Evolutionary conservation across 2,888 invertebrate genomes (phyloP), one percentile per base, ranked within the genome.

Genomic region (Glyphotaelius pellucidus): DNA sequence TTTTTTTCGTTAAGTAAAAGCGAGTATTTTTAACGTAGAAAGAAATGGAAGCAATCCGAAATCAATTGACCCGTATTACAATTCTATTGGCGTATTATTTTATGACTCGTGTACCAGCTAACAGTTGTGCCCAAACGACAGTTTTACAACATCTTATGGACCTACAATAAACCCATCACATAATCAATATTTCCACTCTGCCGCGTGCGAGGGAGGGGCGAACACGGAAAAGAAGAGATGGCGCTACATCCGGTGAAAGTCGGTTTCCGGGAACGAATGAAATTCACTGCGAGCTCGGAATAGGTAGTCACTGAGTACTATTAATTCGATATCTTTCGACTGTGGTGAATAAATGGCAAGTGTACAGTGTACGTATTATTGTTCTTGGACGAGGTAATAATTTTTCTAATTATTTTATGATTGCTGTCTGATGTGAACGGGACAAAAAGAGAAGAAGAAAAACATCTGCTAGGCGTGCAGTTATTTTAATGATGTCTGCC

Each of bases 101-200:
- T 86, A 86, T 86, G 35, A 30, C 42, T 42, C 42, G 47, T 86
- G 86, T 86, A 86, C 86, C 67, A 25, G 86, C 47, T 86, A 86
- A 86, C 86, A 86, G 86, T 86, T 38, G 86, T n/a, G 42, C 86
- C 86, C 86, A 79, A 88, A 88, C 79, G 91, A 91, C 91, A 91
- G 87, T 86, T 91, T 91, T 88, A 91, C 91, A 87, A 80, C 87
- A 91, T 91, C 87, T 88, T 80, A 88, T 88, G 91, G 91, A 31
- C 87, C 31, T 30, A 80, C 81, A 87, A 86, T 91, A 91, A 91
- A 91, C 79, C 87, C 91, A 91, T 91, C 91, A 87, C 87, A 91
- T 80, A 91, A 91, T 91, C 91, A 91, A 91, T 91, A 88, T 86
- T 52, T 67, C 25, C 80, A 30, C 80, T 80, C 86, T 19, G 80